Percentiles rank a stretch among this genome's conserved stretches.
phyloP scores from a whole-genome alignment of 2,113 vertebrate species.

The Tyto alba region DNA sequence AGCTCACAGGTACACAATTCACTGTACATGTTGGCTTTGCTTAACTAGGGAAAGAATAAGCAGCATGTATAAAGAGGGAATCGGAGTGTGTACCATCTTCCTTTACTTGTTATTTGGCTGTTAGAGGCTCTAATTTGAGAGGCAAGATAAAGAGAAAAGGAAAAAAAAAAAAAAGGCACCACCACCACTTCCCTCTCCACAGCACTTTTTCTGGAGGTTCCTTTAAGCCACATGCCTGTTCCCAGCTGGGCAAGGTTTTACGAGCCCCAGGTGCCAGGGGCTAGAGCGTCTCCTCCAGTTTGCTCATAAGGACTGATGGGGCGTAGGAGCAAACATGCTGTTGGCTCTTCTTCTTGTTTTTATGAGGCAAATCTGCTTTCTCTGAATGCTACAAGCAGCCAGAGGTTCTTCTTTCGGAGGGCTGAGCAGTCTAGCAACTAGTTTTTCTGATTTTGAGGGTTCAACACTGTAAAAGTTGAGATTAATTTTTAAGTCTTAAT shows the following conservation, averaged over 20 bases:
- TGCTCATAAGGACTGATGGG: neutral
- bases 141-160: no score
- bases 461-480: neutral
- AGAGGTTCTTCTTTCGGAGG: neutral
- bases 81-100: neutral
- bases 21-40: neutral
- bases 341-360: neutral
- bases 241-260: neutral
- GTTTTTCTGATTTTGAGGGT: neutral
- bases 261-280: fast-evolving
- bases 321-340: fast-evolving
- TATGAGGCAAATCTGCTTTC: neutral
- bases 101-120: neutral
- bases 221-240: neutral
- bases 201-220: neutral
- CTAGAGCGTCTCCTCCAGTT: neutral
- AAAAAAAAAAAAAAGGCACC: no score
- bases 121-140: neutral
- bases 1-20: neutral
- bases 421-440: neutral
- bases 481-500: neutral
- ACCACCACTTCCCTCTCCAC: neutral
- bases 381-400: neutral
- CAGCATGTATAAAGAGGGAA: neutral
- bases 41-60: neutral